Evolutionary conservation across 2,888 invertebrate genomes (phyloP).

Genomic region (Leucania comma): DNA sequence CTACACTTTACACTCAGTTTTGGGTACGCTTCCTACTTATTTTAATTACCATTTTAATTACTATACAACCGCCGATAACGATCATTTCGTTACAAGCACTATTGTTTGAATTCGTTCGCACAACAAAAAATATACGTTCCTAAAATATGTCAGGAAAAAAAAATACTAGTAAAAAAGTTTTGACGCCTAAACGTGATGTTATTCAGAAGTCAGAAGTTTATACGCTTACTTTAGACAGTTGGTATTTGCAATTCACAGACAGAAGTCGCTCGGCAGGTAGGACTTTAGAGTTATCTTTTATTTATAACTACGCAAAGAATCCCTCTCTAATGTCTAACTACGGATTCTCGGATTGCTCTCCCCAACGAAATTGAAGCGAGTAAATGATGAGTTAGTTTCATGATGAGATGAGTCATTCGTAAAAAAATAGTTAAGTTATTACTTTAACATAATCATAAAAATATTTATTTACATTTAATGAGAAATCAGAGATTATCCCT

Average conservation of each 20-base stretch:
- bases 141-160: constrained; percentile 55
- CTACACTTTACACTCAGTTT: constrained; percentile 82
- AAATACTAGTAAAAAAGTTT: constrained; percentile 64
- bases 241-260: constrained; percentile 89
- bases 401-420: background rate
- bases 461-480: background rate
- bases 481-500: too few species aligned
- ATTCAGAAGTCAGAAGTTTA: constrained; percentile 76
- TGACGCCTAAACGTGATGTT: constrained; percentile 70
- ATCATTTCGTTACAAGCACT: constrained; percentile 77
- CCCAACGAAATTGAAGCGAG: constrained; percentile 15
- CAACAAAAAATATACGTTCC: constrained; percentile 59
- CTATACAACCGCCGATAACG: constrained; percentile 79
- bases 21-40: constrained; percentile 84
- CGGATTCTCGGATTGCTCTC: constrained; percentile 61
- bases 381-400: constrained; percentile 7
- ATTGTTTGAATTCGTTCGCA: constrained; percentile 80
- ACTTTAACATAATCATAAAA: background rate
- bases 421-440: background rate
- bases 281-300: constrained; percentile 89
- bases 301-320: constrained; percentile 87
- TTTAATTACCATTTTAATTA: constrained; percentile 87
- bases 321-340: constrained; percentile 72
- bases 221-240: constrained; percentile 72
- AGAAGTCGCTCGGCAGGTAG: constrained; percentile 83